phyloP scores from a whole-genome alignment of 2,888 invertebrate genomes.

The Drosophila borealis region DNA sequence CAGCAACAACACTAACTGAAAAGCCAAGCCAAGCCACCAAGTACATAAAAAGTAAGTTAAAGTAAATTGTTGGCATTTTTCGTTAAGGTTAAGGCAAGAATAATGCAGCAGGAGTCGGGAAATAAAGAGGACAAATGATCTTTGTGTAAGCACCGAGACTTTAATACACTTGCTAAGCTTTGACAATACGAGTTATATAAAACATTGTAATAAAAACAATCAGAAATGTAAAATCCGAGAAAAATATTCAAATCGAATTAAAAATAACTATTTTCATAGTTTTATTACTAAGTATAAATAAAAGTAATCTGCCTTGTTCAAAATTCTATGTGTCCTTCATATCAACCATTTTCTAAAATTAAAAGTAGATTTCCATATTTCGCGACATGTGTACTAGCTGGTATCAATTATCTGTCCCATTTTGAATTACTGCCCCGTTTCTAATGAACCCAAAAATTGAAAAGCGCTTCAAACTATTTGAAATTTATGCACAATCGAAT shows the following conservation, averaged over 20 bases:
- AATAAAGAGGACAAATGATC: constrained; percentile 30
- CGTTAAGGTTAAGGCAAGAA: constrained; percentile 68
- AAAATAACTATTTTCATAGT: too few species aligned
- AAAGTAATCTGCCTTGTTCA: too few species aligned
- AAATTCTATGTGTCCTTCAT: too few species aligned
- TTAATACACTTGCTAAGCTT: constrained; percentile 35
- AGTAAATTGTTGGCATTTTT: constrained; percentile 79
- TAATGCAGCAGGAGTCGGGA: constrained; percentile 55
- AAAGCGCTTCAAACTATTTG: background rate
- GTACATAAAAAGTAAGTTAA: constrained; percentile 80
- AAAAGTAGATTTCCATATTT: too few species aligned
- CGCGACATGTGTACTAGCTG: too few species aligned
- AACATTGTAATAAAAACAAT: background rate
- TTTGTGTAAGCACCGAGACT: constrained; percentile 12
- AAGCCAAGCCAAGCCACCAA: constrained; percentile 75
- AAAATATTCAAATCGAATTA: too few species aligned
- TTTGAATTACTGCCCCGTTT: background rate
- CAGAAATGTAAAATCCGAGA: too few species aligned
- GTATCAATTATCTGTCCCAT: background rate
- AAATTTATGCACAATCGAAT: constrained; percentile 20
- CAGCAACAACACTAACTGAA: constrained; percentile 40
- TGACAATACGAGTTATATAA: background rate
- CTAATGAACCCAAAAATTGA: background rate
- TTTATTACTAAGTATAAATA: too few species aligned
- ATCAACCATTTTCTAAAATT: too few species aligned